Evolutionary conservation across 2,888 invertebrate species (phyloP), one percentile per base, ranked within the genome.

Genomic region (Cosmia trapezina): DNA sequence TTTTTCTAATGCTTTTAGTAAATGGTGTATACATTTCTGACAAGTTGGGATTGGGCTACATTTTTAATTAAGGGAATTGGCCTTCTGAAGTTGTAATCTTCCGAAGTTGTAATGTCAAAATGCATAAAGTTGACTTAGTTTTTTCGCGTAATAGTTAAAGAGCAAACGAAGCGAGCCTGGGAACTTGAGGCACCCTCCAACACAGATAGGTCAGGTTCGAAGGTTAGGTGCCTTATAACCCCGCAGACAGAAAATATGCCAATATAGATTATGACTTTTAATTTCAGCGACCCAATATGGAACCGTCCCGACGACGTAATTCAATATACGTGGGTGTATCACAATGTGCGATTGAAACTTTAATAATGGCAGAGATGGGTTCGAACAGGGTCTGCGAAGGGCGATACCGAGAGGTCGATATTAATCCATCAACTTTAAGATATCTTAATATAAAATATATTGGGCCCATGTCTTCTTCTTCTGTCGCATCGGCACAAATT

Each of bases 261-360:
- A 51, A 69, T 14, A 3, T 49, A n/a, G 51, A 51, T 69, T 51
- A 70, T 43, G 51, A n/a, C 41, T 70, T 69, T 70, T 41, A 28
- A 69, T 69, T 69, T 51, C 51, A 51, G 41, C 12, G 41, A 28
- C 51, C 41, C 51, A 70, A 51, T 70, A 69, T 51, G 28, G 51
- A 51, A 11, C 51, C 11, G 17, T 19, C 41, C 43, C 43, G 4
- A 47, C n/a, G 4, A 64, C 11, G 37, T 61, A 43, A 12, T 41
- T 63, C 54, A 51, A 17, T 6, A 28, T 51, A 63, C 14, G 22
- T 37, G 37, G 54, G 54, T 49, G 37, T 54, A 49, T 73, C 74
- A 67, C 54, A 67, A 80, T 80, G 49, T 60, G 49, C 19, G 49
- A 80, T 80, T 59, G 54, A 41, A 67, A 74, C 45, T 49, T 45